Conservation (phyloP, 1,140 invertebrate species). For the Bombus difficillimus region DNA sequence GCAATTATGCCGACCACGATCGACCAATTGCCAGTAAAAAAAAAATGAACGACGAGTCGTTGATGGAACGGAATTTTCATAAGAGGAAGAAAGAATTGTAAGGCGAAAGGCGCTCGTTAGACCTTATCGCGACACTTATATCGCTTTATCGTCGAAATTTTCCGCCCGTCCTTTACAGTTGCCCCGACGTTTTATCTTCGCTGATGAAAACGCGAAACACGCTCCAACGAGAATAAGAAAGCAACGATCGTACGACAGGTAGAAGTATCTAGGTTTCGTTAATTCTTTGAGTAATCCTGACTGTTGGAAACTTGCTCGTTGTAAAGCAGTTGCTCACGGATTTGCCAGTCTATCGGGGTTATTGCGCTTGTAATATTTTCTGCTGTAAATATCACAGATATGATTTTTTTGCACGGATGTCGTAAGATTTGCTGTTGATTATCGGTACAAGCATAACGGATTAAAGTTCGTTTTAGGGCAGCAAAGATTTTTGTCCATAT, state of each 20-base stretch:
- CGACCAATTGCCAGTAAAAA: conserved; percentile 21
- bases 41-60: conserved; percentile 15
- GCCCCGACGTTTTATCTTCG: conserved; percentile 35
- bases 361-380: neutral
- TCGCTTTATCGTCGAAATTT: conserved; percentile 66
- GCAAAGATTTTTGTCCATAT: too few relatives aligned
- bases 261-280: neutral
- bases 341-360: neutral
- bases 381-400: too few relatives aligned
- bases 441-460: too few relatives aligned
- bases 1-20: conserved; percentile 29
- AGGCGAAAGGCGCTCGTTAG: neutral
- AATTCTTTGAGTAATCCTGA: neutral
- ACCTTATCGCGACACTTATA: conserved; percentile 53
- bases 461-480: too few relatives aligned
- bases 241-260: neutral
- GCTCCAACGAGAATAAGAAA: neutral
- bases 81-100: conserved; percentile 8
- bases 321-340: rapidly evolving
- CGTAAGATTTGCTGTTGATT: too few relatives aligned
- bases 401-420: too few relatives aligned
- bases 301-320: neutral
- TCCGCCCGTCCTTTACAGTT: conserved; percentile 41
- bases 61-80: conserved; percentile 25
- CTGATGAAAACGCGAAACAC: neutral